Base-by-base conservation (phyloP, 2,113 vertebrate species). In the Lipophrys pholis region DNA sequence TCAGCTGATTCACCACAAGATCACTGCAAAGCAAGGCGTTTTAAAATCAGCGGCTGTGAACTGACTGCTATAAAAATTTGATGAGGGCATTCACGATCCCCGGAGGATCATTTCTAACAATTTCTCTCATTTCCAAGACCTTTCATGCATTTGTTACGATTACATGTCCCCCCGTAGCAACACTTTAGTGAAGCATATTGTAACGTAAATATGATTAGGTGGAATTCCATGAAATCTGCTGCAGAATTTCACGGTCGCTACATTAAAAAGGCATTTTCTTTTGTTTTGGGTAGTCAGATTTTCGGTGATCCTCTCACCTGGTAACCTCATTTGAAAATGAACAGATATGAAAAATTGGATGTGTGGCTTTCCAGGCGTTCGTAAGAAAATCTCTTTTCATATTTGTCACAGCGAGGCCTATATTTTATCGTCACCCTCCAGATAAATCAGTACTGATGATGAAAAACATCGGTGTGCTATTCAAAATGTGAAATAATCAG, bases 41-140 rank as follows among this genome's bases (percentile, higher is more conserved):
- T 30, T 30, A 30, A 59, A 9, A 50, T 17, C 8, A 43, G 46
- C n/a, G 52, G 48, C 41, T 35, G 14, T 49, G 14, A 53, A 68
- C 35, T 40, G 43, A 39, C 55, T 15, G 3, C 11, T 40, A 63
- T 75, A 41, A 58, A 30, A 71, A 76, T 59, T 42, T 76, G 49
- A 52, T 40, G 39, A 5, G 17, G 14, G 3, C 14, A 51, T 53
- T 52, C 15, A 30, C 50, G 51, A 12, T 71, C 58, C 63, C 6
- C 5, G 41, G 8, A 54, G 7, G 66, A 59, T 61, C 2, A 39
- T 41, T 50, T 48, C 11, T 7, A 65, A 41, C 30, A 9, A 64
- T 59, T 76, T 45, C 40, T 49, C 12, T 50, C 46, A 17, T 46
- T 52, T 40, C 41, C 38, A 11, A 10, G 30, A 11, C 12, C 21